These are phyloP conservation scores for Drosophila robusta DNA, from an alignment of 2,888 invertebrate species.

Conservation along the genomic window DNA sequence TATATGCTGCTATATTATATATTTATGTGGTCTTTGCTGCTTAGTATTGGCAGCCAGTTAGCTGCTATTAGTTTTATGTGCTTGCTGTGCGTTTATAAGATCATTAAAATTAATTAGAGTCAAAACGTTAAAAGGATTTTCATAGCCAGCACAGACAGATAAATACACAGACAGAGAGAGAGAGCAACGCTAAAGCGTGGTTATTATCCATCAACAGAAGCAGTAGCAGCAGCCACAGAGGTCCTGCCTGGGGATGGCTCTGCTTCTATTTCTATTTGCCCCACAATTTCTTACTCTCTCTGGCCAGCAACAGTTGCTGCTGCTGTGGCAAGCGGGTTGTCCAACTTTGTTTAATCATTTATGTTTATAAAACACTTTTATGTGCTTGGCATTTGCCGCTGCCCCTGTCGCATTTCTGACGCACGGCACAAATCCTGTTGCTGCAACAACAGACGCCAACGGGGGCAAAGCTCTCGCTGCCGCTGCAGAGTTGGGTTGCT, in stretches of 20 bases:
- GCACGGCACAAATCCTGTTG: slow-evolving; percentile 27
- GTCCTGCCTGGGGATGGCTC: slow-evolving; percentile 23
- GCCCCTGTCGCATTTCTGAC: slow-evolving; percentile 4
- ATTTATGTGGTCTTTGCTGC: slow-evolving; percentile 16
- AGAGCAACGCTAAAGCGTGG: slow-evolving; percentile 12
- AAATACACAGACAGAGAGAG: background rate
- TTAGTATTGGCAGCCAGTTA: slow-evolving; percentile 54
- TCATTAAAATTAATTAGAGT: slow-evolving; percentile 83
- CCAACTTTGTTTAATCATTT: slow-evolving; percentile 73
- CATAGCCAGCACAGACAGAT: slow-evolving; percentile 38
- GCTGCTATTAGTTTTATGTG: slow-evolving; percentile 38
- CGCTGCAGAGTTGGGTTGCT: background rate
- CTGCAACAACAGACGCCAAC: slow-evolving; percentile 12
- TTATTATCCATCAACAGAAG: slow-evolving; percentile 57
- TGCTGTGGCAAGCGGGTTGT: slow-evolving; percentile 25
- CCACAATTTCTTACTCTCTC: slow-evolving; percentile 22
- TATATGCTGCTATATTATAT: slow-evolving; percentile 9
- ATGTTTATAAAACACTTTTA: slow-evolving; percentile 71
- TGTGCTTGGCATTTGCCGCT: slow-evolving; percentile 32
- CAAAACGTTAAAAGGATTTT: slow-evolving; percentile 74
- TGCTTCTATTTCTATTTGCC: slow-evolving; percentile 25
- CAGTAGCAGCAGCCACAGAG: background rate
- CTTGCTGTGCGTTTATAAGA: slow-evolving; percentile 61
- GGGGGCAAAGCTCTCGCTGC: slow-evolving; percentile 23
- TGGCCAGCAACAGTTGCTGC: slow-evolving; percentile 10